Conservation (phyloP, 2,797 vertebrate species). For the Diceros bicornis region DNA sequence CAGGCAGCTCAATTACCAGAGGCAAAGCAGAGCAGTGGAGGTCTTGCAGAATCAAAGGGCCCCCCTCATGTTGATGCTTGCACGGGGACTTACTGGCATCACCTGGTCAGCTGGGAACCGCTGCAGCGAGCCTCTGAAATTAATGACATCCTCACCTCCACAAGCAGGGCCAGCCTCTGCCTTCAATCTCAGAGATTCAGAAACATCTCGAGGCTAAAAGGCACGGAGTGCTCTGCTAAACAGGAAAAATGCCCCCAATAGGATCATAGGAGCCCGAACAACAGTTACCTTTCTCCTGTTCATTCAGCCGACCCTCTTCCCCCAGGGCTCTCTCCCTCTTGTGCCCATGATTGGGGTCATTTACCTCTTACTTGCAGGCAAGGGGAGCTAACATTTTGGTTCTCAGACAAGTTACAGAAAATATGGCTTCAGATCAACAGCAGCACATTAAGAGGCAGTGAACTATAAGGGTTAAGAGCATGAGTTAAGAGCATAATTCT, state of each 20-base stretch:
- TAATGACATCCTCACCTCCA: constrained; percentile 3
- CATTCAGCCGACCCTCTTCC: neutral
- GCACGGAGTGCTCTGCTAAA: neutral
- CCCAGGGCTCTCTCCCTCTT: neutral
- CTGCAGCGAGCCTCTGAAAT: constrained; percentile 35
- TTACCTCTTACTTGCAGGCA: neutral
- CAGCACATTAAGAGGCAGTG: neutral
- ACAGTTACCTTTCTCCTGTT: neutral
- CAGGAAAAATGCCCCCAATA: neutral
- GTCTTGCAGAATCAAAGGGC: neutral
- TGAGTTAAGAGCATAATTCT: neutral
- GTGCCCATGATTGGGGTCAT: neutral
- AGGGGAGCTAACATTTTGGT: neutral
- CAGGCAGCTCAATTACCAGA: constrained; percentile 70
- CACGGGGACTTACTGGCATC: neutral
- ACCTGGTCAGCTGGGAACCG: neutral
- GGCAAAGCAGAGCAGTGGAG: constrained; percentile 35
- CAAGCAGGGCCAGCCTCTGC: neutral
- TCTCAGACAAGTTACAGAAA: neutral
- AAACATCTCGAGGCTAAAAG: neutral
- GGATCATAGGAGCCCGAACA: neutral
- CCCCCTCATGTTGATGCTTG: neutral
- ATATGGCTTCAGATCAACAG: neutral
- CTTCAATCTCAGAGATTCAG: neutral
- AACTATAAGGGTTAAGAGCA: neutral